Base-by-base conservation (phyloP, 2,888 invertebrate species). In the Papilio protenor region DNA sequence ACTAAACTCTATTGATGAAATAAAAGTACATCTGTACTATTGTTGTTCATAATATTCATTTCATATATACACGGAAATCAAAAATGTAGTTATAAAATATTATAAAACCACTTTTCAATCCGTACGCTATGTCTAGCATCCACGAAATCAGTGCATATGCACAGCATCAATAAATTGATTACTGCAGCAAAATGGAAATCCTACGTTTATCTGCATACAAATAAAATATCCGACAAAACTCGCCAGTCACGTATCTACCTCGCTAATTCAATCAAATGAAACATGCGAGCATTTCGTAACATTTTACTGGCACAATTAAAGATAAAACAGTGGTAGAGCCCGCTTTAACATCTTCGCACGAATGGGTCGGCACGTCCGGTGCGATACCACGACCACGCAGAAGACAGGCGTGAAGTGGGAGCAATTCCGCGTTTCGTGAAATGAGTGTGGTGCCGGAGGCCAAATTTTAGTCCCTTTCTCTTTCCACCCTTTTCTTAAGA, bases 141-240 rank as follows among this genome's bases (percentile, higher is more conserved):
- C 45, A 66, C 33, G 66, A 47, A 77, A 47, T 66, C 66, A 21
- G 21, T 57, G 57, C 47, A 57, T 21, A 59, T 59, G 27, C 49
- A 59, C 70, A 76, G 21, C 77, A 57, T 73, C 73, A 77, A 73
- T 77, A 73, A 77, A 77, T 78, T 76, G 70, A 79, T 79, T 75
- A 80, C 80, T 77, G 77, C 77, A 73, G 77, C 57, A 77, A 77
- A 73, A 77, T 73, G 66, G 66, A 77, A 77, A 73, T 69, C 33
- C 80, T 74, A 77, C 73, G 71, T 78, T 77, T 59, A 79, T 73
- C 78, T 78, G 80, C 79, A 76, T 80, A 80, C 79, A 73, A 80
- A 79, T 73, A 71, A 79, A 79, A 76, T 57, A n/a, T 71, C 21
- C 64, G 61, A 70, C 76, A 61, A 52, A 64, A 76, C 74, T 75